phyloP scores from a whole-genome alignment of 2,113 vertebrate genomes.

The Stigmatopora argus region DNA sequence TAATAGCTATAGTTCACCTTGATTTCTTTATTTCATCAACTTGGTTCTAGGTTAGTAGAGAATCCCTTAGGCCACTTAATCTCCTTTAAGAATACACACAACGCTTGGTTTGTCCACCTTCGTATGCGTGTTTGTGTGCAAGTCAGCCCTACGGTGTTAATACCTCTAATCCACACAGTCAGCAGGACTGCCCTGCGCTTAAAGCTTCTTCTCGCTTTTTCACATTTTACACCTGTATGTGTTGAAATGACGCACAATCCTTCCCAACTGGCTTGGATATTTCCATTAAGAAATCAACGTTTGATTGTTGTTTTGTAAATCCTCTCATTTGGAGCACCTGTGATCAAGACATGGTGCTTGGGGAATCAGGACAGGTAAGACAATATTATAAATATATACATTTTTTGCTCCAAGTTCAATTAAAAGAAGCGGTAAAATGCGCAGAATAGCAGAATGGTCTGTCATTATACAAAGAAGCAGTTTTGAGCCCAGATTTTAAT shows the following conservation, averaged over 20 bases:
- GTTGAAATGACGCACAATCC: background rate
- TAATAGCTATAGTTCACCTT: conserved; percentile 11
- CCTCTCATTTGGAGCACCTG: background rate
- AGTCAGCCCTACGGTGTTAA: conserved; percentile 54
- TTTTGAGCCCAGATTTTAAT: too few relatives aligned
- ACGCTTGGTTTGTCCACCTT: conserved; percentile 14
- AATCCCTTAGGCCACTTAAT: conserved; percentile 69
- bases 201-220: conserved; percentile 6
- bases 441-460: background rate
- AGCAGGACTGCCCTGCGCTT: conserved; percentile 25
- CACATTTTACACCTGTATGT: conserved; percentile 4
- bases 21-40: conserved; percentile 36
- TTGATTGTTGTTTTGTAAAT: background rate
- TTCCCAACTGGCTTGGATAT: conserved; percentile 3
- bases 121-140: conserved; percentile 33
- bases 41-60: conserved; percentile 68
- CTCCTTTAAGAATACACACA: conserved; percentile 56
- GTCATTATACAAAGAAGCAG: too few relatives aligned
- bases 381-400: too few relatives aligned
- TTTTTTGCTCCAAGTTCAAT: background rate
- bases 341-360: conserved; percentile 1
- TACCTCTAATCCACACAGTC: conserved; percentile 69
- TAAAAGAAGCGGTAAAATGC: background rate
- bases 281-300: background rate
- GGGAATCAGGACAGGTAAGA: conserved; percentile 7